Base-by-base conservation (phyloP, 1,140 invertebrate genomes). In the Mactra quadrangularis region DNA sequence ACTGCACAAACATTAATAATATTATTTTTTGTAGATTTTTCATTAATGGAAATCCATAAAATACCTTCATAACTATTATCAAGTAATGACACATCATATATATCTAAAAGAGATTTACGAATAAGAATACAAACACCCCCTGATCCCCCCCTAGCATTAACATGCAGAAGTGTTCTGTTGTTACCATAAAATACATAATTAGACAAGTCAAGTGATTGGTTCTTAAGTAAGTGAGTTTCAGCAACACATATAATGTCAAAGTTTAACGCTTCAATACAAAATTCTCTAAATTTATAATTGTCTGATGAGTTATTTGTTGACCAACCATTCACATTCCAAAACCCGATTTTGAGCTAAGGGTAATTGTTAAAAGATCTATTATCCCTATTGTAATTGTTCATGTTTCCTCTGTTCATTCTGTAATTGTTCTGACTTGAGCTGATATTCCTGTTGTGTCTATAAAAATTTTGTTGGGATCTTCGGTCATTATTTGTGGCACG, bases 111-210 rank as follows among this genome's bases (percentile, higher is more conserved):
- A 3, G 4, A 62, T 35, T 38, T 62, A 35, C 27, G 35, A 9
- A 62, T 35, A 17, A 62, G 27, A 62, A 62, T 22, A 15, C 59
- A 31, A 33, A 62, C 59, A 19, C 59, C 59, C 1, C 59, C 59
- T 9, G 59, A 64, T 1, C 60, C 60, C 17, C 35, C 41, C 60
- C 60, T 45, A 22, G 60, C 35, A 22, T 64, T 64, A 22, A 0
- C 25, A 64, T 45, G 60, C 4, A 64, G 1, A 25, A 45, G 35
- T 64, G 25, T 45, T 45, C 60, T 1, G 27, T 64, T 64, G 25
- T 64, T 41, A 22, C 60, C 35, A 64, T 15, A 64, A 33, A 33
- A 64, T 25, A n/a, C 19, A 22, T 64, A 64, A 64, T 64, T 45
- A 22, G 17, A 17, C 25, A 45, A 0, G 27, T 1, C 6, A 6